Evolutionary conservation across 2,797 vertebrate genomes (phyloP).

Genomic region (Ficedula albicollis): DNA sequence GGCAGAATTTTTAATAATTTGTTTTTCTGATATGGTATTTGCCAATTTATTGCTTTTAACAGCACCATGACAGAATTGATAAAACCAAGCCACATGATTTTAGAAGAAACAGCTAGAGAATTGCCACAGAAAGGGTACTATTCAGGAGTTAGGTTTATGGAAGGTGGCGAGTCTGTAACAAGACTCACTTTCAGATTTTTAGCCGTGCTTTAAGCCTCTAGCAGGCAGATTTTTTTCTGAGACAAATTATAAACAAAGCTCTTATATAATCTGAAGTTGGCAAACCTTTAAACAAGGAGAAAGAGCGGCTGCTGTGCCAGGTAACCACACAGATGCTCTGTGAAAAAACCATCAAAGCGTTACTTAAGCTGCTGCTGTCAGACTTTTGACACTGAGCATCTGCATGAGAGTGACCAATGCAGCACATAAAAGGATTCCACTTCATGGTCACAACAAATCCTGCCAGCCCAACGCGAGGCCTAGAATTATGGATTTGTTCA

Average conservation of each 20-base stretch:
- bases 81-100: not conserved
- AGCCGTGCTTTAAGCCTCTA: not conserved
- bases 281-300: not conserved
- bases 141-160: not conserved
- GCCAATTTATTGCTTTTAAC: not conserved
- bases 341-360: not conserved
- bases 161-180: not conserved
- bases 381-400: not conserved
- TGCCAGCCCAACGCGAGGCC: not conserved
- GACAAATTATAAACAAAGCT: not conserved
- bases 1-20: not conserved
- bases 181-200: not conserved
- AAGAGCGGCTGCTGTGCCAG: not conserved
- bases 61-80: not conserved
- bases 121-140: not conserved
- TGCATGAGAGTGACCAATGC: not conserved
- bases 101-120: not conserved
- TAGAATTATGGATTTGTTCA: not conserved
- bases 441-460: not conserved
- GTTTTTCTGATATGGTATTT: not conserved
- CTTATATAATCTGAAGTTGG: not conserved
- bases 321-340: not conserved
- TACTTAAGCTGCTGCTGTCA: not conserved
- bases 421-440: not conserved
- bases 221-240: not conserved